phyloP scores from a whole-genome alignment of 2,797 vertebrate genomes.

The Mastacembelus armatus region DNA sequence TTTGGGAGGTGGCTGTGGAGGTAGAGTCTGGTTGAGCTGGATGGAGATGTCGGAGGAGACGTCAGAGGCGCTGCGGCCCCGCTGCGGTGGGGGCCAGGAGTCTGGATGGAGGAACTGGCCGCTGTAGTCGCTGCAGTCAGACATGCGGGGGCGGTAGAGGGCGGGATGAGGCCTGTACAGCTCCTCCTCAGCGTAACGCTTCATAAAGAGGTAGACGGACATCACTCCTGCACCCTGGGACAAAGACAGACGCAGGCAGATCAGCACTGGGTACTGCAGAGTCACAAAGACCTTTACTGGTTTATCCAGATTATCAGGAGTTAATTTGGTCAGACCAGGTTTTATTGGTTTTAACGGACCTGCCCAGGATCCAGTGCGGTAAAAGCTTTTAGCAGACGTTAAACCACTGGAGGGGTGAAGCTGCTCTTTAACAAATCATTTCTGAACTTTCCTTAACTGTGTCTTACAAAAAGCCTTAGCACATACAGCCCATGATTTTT shows the following conservation, averaged over 20 bases:
- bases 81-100: slow-evolving; percentile 86
- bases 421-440: too few relatives aligned
- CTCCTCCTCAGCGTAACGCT: slow-evolving; percentile 93
- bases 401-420: too few relatives aligned
- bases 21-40: slow-evolving; percentile 91
- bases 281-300: too few relatives aligned
- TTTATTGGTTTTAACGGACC: too few relatives aligned
- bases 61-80: slow-evolving; percentile 90
- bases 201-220: slow-evolving; percentile 96
- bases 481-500: too few relatives aligned
- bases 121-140: slow-evolving; percentile 94
- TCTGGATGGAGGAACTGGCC: slow-evolving; percentile 94
- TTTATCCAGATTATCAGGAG: too few relatives aligned
- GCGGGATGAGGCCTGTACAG: slow-evolving; percentile 90
- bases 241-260: not conserved
- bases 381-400: too few relatives aligned
- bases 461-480: too few relatives aligned
- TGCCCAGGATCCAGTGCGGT: too few relatives aligned
- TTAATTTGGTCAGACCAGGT: too few relatives aligned
- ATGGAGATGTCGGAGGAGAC: slow-evolving; percentile 94
- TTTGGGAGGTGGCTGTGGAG: slow-evolving; percentile 61
- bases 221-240: slow-evolving; percentile 92
- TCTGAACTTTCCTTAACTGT: too few relatives aligned
- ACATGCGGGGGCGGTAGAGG: slow-evolving; percentile 93
- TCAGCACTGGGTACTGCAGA: not conserved